Evolutionary conservation across 2,113 vertebrate species (phyloP).

Genomic region (Dipodomys spectabilis): DNA sequence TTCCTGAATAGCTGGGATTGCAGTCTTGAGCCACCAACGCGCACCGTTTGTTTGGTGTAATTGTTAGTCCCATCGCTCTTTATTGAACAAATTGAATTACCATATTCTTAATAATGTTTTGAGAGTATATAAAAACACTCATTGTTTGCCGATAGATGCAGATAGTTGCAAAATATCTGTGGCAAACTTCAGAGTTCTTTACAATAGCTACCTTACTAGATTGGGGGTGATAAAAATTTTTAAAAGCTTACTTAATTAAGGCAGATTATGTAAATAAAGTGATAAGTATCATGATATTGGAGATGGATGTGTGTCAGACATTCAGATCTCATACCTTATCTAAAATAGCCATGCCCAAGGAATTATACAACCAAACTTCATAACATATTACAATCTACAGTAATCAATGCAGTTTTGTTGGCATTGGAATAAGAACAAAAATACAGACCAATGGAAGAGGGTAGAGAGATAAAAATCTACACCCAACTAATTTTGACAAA

Average conservation of each 20-base stretch:
- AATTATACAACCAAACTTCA: neutral
- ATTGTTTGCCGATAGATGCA: constrained; percentile 38
- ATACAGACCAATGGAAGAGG: neutral
- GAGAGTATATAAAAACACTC: neutral
- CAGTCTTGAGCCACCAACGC: too few relatives aligned
- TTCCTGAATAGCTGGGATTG: too few relatives aligned
- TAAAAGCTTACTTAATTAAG: neutral
- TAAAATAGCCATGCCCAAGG: too few relatives aligned
- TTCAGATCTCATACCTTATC: accelerated
- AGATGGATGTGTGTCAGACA: neutral
- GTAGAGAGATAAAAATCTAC: neutral
- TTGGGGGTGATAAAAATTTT: neutral
- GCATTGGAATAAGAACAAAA: neutral
- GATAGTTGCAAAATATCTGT: neutral
- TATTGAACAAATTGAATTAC: constrained; percentile 49
- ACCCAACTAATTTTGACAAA: neutral
- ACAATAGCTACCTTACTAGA: neutral
- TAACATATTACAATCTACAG: neutral
- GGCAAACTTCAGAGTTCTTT: neutral
- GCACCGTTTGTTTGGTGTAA: neutral
- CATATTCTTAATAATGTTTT: constrained; percentile 28
- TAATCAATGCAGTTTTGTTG: neutral
- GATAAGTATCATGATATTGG: neutral
- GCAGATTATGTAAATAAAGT: neutral
- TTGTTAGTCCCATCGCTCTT: constrained; percentile 24